A percentile compares a stretch with the other conserved stretches of the same genome.
Evolutionary conservation across 2,888 invertebrate genomes (phyloP).

Genomic region (Cantharis flavilabris): DNA sequence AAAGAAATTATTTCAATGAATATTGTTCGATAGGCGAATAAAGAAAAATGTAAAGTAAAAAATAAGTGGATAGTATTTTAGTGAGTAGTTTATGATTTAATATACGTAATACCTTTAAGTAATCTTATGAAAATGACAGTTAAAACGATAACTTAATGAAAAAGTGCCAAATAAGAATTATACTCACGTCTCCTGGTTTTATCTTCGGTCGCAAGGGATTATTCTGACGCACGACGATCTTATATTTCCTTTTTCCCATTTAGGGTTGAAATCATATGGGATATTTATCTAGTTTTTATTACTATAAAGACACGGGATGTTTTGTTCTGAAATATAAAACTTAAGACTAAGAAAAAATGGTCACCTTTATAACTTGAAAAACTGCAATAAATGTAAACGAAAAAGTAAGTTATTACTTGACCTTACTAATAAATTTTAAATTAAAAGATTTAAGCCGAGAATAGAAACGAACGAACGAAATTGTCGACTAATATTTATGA

Average conservation of each 20-base stretch:
- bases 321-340: conserved; percentile 13
- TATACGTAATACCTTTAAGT: conserved; percentile 19
- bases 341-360: conserved; percentile 18
- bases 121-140: conserved; percentile 28
- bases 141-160: conserved; percentile 32
- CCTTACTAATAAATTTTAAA: not conserved
- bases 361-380: conserved; percentile 6
- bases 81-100: conserved; percentile 15
- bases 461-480: not conserved
- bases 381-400: not conserved
- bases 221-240: conserved; percentile 33
- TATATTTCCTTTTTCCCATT: conserved; percentile 28
- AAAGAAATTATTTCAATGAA: not conserved
- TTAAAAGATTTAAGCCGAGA: not conserved
- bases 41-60: not conserved
- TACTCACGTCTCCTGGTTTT: conserved; percentile 37
- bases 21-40: not conserved
- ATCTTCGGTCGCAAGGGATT: conserved; percentile 38
- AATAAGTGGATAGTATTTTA: not conserved
- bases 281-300: conserved; percentile 33
- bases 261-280: conserved; percentile 34
- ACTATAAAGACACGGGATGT: conserved; percentile 20
- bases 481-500: too few relatives aligned
- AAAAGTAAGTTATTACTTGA: not conserved
- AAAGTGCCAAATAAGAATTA: conserved; percentile 37